Conservation (phyloP, 2,113 vertebrate genomes). For the Scolopax mira region DNA sequence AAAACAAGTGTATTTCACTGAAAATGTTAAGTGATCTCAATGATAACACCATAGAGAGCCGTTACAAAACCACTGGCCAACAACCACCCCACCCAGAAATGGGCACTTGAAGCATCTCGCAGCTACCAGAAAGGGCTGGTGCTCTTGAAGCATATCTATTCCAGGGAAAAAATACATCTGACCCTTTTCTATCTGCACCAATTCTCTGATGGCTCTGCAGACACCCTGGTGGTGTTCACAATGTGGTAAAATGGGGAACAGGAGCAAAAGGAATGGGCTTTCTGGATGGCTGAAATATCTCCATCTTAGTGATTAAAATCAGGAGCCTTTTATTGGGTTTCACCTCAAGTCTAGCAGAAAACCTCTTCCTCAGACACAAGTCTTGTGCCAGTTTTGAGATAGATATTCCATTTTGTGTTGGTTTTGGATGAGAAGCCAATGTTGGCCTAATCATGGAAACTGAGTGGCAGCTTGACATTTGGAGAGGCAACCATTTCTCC, state of each 20-base stretch:
- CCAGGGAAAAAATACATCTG: neutral
- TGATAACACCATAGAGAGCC: neutral
- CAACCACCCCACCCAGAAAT: neutral
- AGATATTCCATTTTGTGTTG: conserved; percentile 26
- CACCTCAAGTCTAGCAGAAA: neutral
- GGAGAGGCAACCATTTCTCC: neutral
- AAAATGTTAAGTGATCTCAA: neutral
- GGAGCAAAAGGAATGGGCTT: rapidly evolving
- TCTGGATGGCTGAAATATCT: neutral
- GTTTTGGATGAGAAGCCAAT: neutral
- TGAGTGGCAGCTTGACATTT: neutral
- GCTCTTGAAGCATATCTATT: neutral
- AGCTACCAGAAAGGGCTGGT: neutral
- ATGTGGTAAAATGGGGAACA: neutral
- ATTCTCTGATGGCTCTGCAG: neutral
- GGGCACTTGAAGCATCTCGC: neutral
- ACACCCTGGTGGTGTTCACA: neutral
- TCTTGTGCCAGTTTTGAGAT: neutral
- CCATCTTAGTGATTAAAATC: neutral
- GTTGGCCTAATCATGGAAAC: neutral
- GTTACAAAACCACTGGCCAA: neutral
- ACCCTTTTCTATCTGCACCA: neutral
- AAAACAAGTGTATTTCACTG: neutral
- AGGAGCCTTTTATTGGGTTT: neutral
- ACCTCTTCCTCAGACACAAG: neutral